phyloP scores from a whole-genome alignment of 2,888 invertebrate species.

The Leptinotarsa peninsularis region DNA sequence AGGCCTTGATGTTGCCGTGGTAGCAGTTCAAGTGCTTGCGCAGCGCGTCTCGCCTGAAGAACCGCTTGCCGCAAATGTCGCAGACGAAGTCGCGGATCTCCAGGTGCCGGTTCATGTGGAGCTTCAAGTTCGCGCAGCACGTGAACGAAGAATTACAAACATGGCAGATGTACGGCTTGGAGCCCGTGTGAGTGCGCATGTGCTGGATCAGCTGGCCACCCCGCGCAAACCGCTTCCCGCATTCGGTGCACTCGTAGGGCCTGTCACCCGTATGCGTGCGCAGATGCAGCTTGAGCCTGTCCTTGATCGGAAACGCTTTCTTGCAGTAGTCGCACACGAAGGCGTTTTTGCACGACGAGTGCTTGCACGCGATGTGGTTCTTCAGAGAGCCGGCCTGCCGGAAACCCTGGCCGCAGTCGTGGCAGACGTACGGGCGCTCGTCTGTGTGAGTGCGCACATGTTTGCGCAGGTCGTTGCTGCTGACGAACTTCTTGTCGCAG shows the following conservation, averaged over 20 bases:
- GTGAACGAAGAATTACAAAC: constrained; percentile 80
- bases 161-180: constrained; percentile 79
- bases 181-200: constrained; percentile 78
- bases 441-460: constrained; percentile 77
- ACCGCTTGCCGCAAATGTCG: constrained; percentile 83
- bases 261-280: constrained; percentile 79
- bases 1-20: constrained; percentile 80
- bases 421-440: constrained; percentile 74
- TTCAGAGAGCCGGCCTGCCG: constrained; percentile 75
- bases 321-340: constrained; percentile 81
- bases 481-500: constrained; percentile 75
- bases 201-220: constrained; percentile 83
- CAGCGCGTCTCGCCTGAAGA: constrained; percentile 79
- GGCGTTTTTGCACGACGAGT: constrained; percentile 66
- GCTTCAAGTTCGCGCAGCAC: constrained; percentile 72
- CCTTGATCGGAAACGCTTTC: constrained; percentile 81
- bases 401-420: constrained; percentile 74
- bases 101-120: constrained; percentile 78
- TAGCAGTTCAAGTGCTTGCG: constrained; percentile 81
- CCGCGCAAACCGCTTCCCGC: constrained; percentile 76
- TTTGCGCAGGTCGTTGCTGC: constrained; percentile 75
- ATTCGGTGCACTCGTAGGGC: constrained; percentile 74
- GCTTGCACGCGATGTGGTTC: constrained; percentile 73
- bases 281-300: constrained; percentile 79
- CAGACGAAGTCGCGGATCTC: constrained; percentile 83